These are phyloP conservation scores for Hypomesus transpacificus DNA, from an alignment of 2,113 vertebrate species.

Conservation along the genomic window DNA sequence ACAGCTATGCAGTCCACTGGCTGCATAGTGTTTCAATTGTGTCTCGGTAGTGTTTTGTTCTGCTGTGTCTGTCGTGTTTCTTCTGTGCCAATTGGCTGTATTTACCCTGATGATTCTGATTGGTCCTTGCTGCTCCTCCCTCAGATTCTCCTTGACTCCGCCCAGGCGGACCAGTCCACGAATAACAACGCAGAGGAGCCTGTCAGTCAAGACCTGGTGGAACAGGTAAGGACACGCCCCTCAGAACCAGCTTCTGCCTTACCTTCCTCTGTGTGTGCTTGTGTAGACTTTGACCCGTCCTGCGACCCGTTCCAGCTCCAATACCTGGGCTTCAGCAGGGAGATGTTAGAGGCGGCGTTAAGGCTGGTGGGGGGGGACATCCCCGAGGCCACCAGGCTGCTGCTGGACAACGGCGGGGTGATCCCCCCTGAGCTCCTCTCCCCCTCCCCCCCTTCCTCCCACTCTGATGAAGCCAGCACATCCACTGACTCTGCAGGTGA, in stretches of 20 bases:
- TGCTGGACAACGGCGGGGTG: constrained; percentile 77
- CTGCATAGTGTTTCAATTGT: no score
- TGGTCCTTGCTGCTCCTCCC: not conserved
- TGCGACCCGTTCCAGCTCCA: constrained; percentile 67
- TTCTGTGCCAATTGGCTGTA: not conserved
- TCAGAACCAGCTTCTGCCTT: not conserved
- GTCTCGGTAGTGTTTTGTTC: no score
- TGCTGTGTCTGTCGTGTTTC: no score
- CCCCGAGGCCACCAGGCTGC: constrained; percentile 80
- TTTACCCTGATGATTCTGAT: not conserved
- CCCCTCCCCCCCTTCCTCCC: constrained; percentile 60
- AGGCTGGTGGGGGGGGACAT: constrained; percentile 77
- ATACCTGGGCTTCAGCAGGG: constrained; percentile 81
- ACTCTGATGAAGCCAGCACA: constrained; percentile 71
- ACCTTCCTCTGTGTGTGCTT: not conserved
- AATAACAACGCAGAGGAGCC: constrained; percentile 31
- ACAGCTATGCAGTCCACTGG: no score
- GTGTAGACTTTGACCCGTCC: not conserved
- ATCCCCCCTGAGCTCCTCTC: constrained; percentile 68
- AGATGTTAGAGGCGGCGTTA: constrained; percentile 70
- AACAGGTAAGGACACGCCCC: constrained; percentile 56
- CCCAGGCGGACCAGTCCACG: not conserved
- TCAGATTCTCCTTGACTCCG: constrained; percentile 65
- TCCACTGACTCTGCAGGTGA: constrained; percentile 71
- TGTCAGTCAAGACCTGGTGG: constrained; percentile 39